A percentile compares a stretch with the other conserved stretches of the same genome.
These are phyloP conservation scores for Trachelus tabidus DNA, from an alignment of 2,888 invertebrate species.

Conservation along the genomic window DNA sequence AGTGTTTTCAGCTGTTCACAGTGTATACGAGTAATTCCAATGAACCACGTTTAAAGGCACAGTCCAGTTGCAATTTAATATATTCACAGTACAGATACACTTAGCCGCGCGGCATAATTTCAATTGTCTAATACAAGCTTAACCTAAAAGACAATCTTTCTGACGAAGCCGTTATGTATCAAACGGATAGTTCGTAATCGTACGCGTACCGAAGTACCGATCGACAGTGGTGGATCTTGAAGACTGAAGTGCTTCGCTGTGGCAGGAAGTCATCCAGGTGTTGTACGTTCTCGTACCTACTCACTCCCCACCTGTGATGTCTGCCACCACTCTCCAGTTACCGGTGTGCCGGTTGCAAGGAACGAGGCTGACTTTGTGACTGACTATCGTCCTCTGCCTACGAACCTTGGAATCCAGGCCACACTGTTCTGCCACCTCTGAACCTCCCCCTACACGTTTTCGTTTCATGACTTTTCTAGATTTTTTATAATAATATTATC, in stretches of 20 bases:
- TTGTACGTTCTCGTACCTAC: slow-evolving; percentile 33
- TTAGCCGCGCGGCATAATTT: not conserved
- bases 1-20: not conserved
- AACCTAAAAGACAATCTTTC: not conserved
- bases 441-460: not conserved
- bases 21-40: not conserved
- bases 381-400: slow-evolving; percentile 20
- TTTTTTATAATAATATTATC: not conserved
- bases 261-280: slow-evolving; percentile 59
- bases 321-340: slow-evolving; percentile 30
- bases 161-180: not conserved
- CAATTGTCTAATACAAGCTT: not conserved
- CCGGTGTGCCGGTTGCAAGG: slow-evolving; percentile 44
- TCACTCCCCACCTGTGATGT: slow-evolving; percentile 32
- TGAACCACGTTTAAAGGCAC: not conserved
- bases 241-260: slow-evolving; percentile 51
- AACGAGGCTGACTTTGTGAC: slow-evolving; percentile 39
- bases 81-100: not conserved
- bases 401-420: slow-evolving; percentile 44
- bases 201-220: slow-evolving; percentile 29
- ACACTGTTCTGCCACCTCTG: slow-evolving; percentile 25
- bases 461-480: not conserved
- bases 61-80: not conserved
- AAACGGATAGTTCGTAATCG: not conserved
- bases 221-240: slow-evolving; percentile 44